A percentile compares a stretch with the other conserved stretches of the same genome.
Evolutionary conservation across 2,888 invertebrate species (phyloP).

Genomic region (Agrilus mali): DNA sequence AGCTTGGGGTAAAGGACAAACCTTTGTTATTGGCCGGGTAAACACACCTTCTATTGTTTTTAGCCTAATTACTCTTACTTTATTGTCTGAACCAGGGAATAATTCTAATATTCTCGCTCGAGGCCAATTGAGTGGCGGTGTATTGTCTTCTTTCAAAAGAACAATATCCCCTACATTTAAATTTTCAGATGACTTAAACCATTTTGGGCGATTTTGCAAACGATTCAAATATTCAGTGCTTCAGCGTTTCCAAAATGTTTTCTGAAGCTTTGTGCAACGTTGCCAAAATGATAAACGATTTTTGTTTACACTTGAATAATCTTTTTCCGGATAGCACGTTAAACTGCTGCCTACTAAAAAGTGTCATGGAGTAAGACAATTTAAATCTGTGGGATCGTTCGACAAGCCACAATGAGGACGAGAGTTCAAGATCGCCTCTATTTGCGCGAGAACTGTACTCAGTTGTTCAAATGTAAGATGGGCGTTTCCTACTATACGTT

Average conservation of each 20-base stretch:
- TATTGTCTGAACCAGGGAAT: not conserved
- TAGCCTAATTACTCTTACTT: not conserved
- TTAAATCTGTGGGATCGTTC: slow-evolving; percentile 10
- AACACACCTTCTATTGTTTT: not conserved
- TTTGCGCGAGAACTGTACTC: slow-evolving; percentile 10
- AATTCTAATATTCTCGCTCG: not conserved
- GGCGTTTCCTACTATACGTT: slow-evolving; percentile 10
- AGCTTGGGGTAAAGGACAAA: not conserved
- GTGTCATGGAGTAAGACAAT: slow-evolving; percentile 16
- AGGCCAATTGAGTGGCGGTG: not conserved
- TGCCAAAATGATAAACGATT: slow-evolving; percentile 1
- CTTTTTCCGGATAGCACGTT: slow-evolving; percentile 12
- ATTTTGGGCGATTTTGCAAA: slow-evolving; percentile 5
- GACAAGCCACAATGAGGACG: slow-evolving; percentile 11
- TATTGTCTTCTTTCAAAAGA: not conserved
- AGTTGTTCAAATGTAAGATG: slow-evolving; percentile 18
- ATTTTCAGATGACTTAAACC: not conserved
- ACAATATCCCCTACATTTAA: not conserved
- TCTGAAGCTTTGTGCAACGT: not conserved
- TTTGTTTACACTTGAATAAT: not conserved
- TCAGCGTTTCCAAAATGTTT: slow-evolving; percentile 7
- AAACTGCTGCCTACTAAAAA: slow-evolving; percentile 17
- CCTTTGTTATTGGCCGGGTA: not conserved
- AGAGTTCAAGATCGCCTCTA: slow-evolving; percentile 13
- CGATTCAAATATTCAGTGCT: slow-evolving; percentile 4